These are phyloP conservation scores for Amblyopsis rosae DNA, from an alignment of 2,113 vertebrate species.

Conservation along the genomic window DNA sequence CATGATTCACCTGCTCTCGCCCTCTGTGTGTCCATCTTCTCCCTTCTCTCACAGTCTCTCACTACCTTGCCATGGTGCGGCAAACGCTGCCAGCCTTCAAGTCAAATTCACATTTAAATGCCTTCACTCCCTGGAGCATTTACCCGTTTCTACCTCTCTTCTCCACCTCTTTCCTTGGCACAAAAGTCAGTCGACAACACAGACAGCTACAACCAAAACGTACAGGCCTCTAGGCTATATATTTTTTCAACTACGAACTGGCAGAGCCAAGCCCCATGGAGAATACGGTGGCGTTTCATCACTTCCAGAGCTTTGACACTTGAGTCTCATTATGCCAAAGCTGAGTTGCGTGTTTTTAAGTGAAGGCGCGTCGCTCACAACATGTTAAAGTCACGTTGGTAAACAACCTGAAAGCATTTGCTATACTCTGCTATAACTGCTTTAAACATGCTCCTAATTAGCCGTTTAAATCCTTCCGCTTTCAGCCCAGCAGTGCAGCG, in stretches of 20 bases:
- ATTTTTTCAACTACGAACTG: slow-evolving; percentile 28
- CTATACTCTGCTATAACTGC: not conserved
- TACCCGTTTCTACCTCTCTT: not conserved
- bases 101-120: slow-evolving; percentile 50
- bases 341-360: slow-evolving; percentile 23
- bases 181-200: slow-evolving; percentile 9
- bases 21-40: slow-evolving; percentile 13
- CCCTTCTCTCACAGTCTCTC: slow-evolving; percentile 10
- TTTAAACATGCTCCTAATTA: not conserved
- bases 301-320: slow-evolving; percentile 14
- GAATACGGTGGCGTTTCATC: slow-evolving; percentile 38
- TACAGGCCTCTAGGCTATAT: not conserved
- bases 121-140: slow-evolving; percentile 32
- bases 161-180: slow-evolving; percentile 22
- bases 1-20: slow-evolving; percentile 52
- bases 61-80: slow-evolving; percentile 45
- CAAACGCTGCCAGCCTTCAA: slow-evolving; percentile 15
- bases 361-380: not conserved
- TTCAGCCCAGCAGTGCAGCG: slow-evolving; percentile 5
- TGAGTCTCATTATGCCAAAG: slow-evolving; percentile 39
- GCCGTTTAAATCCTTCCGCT: slow-evolving; percentile 19
- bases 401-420: slow-evolving; percentile 41
- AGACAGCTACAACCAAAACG: slow-evolving; percentile 19
- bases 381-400: slow-evolving; percentile 20
- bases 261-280: slow-evolving; percentile 16